Conservation (phyloP, 2,888 invertebrate genomes). For the Eutolmus rufibarbis region DNA sequence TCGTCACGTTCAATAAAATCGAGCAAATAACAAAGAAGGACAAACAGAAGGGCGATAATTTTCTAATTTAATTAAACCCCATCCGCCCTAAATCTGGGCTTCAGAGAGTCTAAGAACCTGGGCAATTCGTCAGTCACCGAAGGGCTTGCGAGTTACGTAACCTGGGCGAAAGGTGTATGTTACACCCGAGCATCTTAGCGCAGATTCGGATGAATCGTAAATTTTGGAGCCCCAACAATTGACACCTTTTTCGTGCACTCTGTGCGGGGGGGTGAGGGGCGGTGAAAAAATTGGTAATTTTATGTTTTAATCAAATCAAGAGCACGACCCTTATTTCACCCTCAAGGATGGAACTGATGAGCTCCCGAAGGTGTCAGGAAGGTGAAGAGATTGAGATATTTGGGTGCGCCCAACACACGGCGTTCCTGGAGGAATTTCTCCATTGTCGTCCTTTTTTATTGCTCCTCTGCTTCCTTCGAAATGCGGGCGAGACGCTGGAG, state of each 20-base stretch:
- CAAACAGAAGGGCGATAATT: not conserved
- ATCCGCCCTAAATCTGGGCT: not conserved
- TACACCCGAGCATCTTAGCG: not conserved
- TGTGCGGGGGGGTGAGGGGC: not conserved
- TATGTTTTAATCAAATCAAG: conserved; percentile 42
- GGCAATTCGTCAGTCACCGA: not conserved
- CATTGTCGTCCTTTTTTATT: conserved; percentile 7
- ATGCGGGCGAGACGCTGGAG: not conserved
- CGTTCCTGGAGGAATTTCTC: not conserved
- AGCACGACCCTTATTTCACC: conserved; percentile 33
- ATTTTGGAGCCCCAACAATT: not conserved
- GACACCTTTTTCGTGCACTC: not conserved
- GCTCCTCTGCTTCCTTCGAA: not conserved
- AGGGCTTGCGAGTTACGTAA: not conserved
- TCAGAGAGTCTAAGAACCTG: not conserved
- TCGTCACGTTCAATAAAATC: conserved; percentile 15
- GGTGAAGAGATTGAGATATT: conserved; percentile 20
- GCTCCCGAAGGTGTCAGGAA: not conserved
- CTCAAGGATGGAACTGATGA: conserved; percentile 1
- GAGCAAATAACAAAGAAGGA: not conserved
- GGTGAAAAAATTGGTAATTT: conserved; percentile 33
- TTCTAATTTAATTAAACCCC: conserved; percentile 16
- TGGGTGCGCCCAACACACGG: not conserved
- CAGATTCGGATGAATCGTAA: not conserved
- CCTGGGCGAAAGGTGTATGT: not conserved